A percentile compares a stretch with the other conserved stretches of the same genome.
These are phyloP conservation scores for Crotalus viridis DNA, from an alignment of 2,113 vertebrate species.

Conservation along the genomic window DNA sequence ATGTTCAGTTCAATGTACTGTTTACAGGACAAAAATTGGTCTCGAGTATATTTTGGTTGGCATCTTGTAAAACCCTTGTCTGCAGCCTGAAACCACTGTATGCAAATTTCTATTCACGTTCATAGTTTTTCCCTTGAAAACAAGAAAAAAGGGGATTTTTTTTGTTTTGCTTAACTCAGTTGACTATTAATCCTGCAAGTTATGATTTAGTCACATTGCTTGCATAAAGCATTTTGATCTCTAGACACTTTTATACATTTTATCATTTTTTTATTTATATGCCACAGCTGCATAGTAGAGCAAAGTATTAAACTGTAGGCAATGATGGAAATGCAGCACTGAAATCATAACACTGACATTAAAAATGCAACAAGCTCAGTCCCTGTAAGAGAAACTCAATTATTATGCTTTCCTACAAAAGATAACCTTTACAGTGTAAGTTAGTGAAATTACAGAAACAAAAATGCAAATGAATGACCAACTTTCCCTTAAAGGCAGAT, in stretches of 20 bases:
- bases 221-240: neutral
- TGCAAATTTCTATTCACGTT: neutral
- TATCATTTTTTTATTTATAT: conserved; percentile 20
- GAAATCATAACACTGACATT: conserved; percentile 7
- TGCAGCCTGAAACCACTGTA: neutral
- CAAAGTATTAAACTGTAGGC: conserved; percentile 20
- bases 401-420: neutral
- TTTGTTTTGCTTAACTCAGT: neutral
- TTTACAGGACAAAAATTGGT: neutral
- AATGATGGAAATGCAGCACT: conserved; percentile 18
- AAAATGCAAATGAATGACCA: neutral
- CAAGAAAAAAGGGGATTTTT: neutral
- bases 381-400: conserved; percentile 26
- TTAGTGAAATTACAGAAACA: neutral
- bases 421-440: neutral
- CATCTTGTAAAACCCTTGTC: neutral
- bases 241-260: conserved; percentile 21
- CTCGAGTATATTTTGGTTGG: neutral
- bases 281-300: conserved; percentile 28
- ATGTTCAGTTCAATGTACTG: neutral
- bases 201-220: accelerated
- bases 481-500: neutral
- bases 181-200: conserved; percentile 5
- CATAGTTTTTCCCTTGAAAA: neutral
- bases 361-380: conserved; percentile 41